These are phyloP conservation scores for Agapornis canus DNA, from an alignment of 2,797 vertebrate species.

Conservation along the genomic window DNA sequence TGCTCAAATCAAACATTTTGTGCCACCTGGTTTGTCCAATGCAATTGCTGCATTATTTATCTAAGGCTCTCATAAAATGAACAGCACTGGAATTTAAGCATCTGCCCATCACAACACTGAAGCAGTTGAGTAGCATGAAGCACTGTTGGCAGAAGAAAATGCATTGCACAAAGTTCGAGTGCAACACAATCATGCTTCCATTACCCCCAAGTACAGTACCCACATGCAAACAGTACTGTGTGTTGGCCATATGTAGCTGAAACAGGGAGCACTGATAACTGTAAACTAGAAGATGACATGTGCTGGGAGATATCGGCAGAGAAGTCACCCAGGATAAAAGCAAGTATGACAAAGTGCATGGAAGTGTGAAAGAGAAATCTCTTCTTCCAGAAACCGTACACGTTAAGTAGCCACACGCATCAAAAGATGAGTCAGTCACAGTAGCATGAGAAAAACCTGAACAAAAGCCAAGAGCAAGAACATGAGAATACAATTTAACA, in stretches of 20 bases:
- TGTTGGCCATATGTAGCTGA: neutral
- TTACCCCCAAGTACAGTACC: neutral
- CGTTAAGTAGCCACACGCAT: neutral
- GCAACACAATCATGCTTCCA: neutral
- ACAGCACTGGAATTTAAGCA: neutral
- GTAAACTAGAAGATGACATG: neutral
- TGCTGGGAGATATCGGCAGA: neutral
- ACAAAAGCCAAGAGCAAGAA: neutral
- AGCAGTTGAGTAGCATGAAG: neutral
- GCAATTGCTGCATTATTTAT: neutral
- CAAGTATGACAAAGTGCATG: neutral
- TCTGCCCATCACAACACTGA: neutral
- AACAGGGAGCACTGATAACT: neutral
- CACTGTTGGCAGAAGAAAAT: neutral
- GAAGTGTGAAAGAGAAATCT: neutral
- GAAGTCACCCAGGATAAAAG: neutral
- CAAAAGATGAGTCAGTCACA: neutral
- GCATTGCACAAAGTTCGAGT: accelerated
- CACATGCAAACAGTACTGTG: neutral
- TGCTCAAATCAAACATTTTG: neutral
- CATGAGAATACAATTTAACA: neutral
- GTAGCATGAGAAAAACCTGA: neutral
- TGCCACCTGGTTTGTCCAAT: neutral
- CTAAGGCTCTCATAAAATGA: neutral
- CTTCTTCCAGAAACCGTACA: neutral